These are phyloP conservation scores for Periparus ater DNA, from an alignment of 2,797 vertebrate species.

Conservation along the genomic window DNA sequence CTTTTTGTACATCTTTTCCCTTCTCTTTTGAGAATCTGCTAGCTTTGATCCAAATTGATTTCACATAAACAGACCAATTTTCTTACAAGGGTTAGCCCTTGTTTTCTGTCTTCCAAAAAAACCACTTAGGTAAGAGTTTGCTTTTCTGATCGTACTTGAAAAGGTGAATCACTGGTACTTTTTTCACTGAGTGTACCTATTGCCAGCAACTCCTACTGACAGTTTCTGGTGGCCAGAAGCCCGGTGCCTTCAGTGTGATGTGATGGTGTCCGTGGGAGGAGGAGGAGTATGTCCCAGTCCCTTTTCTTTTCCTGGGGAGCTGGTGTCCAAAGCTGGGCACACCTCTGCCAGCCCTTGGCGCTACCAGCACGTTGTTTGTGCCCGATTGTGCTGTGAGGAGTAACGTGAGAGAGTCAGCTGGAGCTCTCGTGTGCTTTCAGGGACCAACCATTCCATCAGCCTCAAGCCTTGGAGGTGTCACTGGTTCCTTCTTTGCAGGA, in stretches of 20 bases:
- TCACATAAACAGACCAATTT: not conserved
- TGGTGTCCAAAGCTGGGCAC: not conserved
- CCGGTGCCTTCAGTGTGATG: rapidly evolving
- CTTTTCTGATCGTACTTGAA: not conserved
- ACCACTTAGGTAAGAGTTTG: not conserved
- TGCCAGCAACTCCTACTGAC: not conserved
- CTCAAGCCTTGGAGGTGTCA: not conserved
- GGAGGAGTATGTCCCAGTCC: not conserved
- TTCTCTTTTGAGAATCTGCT: not conserved
- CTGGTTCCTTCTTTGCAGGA: not conserved
- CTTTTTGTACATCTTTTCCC: not conserved
- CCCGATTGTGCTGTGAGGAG: not conserved
- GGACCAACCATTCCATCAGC: not conserved
- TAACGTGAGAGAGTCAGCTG: not conserved
- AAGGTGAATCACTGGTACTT: not conserved
- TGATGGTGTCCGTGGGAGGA: not conserved
- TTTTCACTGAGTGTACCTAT: not conserved
- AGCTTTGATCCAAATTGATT: not conserved
- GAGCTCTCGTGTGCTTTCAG: not conserved
- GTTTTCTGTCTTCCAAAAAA: not conserved
- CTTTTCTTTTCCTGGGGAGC: not conserved
- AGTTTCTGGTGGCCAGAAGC: not conserved
- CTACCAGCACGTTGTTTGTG: rapidly evolving
- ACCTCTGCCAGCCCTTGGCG: not conserved
- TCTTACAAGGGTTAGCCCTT: not conserved